Evolutionary conservation across 2,113 vertebrate genomes (phyloP), one percentile per base, ranked within the genome.

Genomic region (Oreotrochilus melanogaster): DNA sequence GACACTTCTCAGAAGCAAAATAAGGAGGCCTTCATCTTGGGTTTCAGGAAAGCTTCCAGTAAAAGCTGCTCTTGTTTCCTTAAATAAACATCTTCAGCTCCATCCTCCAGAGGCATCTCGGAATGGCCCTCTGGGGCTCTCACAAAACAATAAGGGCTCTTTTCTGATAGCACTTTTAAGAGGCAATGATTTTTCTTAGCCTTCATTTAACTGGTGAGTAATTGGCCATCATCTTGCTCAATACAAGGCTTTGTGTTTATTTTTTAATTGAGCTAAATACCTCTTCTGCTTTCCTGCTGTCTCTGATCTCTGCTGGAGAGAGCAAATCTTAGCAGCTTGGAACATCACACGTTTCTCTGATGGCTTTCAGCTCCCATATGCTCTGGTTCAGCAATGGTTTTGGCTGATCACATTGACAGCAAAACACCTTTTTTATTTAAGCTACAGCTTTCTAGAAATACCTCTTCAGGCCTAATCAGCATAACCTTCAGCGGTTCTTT

Each of bases 401-500:
- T 45, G 21, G 48, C 88, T 95, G 90, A 94, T 95, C 42, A 21
- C 78, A 91, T 45, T 82, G 92, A 87, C 84, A 96, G 82, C 56
- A 81, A 57, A 91, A 92, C 61, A 93, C 83, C 48, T 88, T 92
- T 88, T 95, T 92, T 85, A 57, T 69, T 96, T 96, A 84, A 92
- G 65, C 45, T 91, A 57, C 80, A 42, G 50, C 71, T 96, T 95
- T 94, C 86, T 92, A 96, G 89, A 96, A 93, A 95, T 83, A 92
- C 27, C 30, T 93, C 81, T 96, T 69, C 81, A 75, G 85, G 51
- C 75, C 96, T 97, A 94, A 96, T 96, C 85, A 97, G 89, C 72
- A 93, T 93, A 96, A 96, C 86, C 85, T 97, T 95, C 69, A 93
- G 51, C 17, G 1, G 78, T 89, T 91, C 92, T 97, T 96, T 97